Conservation (phyloP, 2,888 invertebrate species). For the Eurytoma californica region DNA sequence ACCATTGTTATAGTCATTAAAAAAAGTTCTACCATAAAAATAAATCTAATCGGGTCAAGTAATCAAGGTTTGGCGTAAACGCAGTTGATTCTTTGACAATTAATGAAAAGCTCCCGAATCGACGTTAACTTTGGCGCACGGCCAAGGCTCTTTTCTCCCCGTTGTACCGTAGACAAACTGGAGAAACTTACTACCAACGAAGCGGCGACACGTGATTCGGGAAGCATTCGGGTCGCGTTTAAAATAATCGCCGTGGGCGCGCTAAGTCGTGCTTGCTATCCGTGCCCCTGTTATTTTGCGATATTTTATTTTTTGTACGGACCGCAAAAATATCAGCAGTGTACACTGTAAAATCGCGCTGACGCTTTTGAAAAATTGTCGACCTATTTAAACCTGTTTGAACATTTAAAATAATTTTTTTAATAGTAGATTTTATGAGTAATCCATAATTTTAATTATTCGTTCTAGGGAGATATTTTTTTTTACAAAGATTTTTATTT, state of each 20-base stretch:
- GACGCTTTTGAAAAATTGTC: background rate
- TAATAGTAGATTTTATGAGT: too few relatives aligned
- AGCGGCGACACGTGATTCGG: conserved; percentile 47
- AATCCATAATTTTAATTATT: too few relatives aligned
- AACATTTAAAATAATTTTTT: too few relatives aligned
- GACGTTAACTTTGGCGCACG: conserved; percentile 29
- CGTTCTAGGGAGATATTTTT: too few relatives aligned
- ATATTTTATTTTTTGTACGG: conserved; percentile 9
- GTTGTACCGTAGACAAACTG: conserved; percentile 33
- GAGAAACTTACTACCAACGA: conserved; percentile 48
- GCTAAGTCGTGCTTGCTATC: background rate
- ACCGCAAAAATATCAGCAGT: conserved; percentile 9
- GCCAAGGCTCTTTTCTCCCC: conserved; percentile 29
- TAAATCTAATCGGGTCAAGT: conserved; percentile 22
- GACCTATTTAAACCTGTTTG: too few relatives aligned
- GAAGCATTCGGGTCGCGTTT: conserved; percentile 54
- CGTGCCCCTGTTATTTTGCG: conserved; percentile 16
- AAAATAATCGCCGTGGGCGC: conserved; percentile 49
- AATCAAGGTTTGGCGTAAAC: background rate
- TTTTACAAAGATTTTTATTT: too few relatives aligned
- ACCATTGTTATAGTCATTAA: background rate
- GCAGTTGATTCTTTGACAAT: conserved; percentile 6
- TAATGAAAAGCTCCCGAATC: conserved; percentile 19
- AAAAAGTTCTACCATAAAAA: conserved; percentile 11
- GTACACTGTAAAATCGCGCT: background rate